Evolutionary conservation across 2,113 vertebrate genomes (phyloP), one percentile per base, ranked within the genome.

Genomic region (Epinephelus lanceolatus): DNA sequence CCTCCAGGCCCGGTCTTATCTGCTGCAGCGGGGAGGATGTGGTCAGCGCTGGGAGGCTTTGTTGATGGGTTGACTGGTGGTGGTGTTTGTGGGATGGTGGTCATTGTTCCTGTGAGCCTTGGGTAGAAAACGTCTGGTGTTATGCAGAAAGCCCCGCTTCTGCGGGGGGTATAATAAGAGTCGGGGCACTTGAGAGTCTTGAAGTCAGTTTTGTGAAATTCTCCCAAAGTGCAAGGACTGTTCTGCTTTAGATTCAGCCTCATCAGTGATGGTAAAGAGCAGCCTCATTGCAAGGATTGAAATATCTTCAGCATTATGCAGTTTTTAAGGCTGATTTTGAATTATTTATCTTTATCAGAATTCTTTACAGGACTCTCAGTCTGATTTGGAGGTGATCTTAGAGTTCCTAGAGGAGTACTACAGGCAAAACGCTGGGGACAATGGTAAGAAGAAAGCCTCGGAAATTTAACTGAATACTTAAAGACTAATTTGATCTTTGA

Each of bases 321-420:
- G 2, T 23, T 18, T 1, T 80, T 45, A 9, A 53, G 0, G 47
- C 21, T 71, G 9, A 27, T 84, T 77, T 56, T 82, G 1, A 37
- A 67, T 63, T 1, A 27, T 78, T 66, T 61, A 15, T 83, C 17
- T 85, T 74, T 55, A 60, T 61, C 62, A 86, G 81, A 89, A 79
- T 86, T 88, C 65, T 56, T 88, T 86, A 33, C 90, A 91, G 89
- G 91, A 93, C 5, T 83, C 81, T 77, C 94, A 95, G 75, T 91
- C 94, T 5, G 95, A 96, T 56, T 88, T 96, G 88, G 95, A 96
- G 83, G 95, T 96, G 66, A 96, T 96, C 76, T 79, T 96, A 79
- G 95, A 95, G 67, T 96, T 96, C 80, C 89, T 96, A 0, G 95
- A 94, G 86, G 95, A 96, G 59, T 95, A 95, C 86, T 93, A 95